Evolutionary conservation across 2,888 invertebrate species (phyloP).

Genomic region (Pseudanteris insignis): DNA sequence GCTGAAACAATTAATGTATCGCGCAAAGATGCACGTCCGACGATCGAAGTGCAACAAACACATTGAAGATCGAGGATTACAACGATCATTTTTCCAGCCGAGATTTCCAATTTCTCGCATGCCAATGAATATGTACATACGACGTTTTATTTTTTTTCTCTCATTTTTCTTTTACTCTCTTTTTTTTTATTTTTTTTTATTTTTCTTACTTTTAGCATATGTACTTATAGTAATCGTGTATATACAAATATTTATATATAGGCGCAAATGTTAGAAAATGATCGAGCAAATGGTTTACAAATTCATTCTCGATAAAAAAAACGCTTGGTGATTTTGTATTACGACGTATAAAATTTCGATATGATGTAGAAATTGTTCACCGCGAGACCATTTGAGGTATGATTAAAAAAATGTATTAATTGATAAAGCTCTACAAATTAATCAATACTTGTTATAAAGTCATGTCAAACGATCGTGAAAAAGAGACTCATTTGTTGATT

Average conservation of each 20-base stretch:
- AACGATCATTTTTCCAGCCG: slow-evolving; percentile 43
- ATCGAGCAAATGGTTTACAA: slow-evolving; percentile 34
- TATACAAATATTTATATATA: slow-evolving; percentile 46
- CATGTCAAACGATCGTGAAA: no score
- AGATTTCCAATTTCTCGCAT: slow-evolving; percentile 45
- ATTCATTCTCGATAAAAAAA: slow-evolving; percentile 30
- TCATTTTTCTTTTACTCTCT: slow-evolving; percentile 39
- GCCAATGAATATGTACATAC: slow-evolving; percentile 50
- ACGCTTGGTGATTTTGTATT: no score
- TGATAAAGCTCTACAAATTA: no score
- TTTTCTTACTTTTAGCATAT: slow-evolving; percentile 46
- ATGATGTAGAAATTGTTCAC: no score
- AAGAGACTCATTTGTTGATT: no score
- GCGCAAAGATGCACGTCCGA: slow-evolving; percentile 30
- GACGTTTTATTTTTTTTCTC: no score
- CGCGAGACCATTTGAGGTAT: no score
- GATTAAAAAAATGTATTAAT: no score
- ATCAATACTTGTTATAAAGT: no score
- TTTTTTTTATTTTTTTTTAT: no score
- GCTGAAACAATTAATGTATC: slow-evolving; percentile 31
- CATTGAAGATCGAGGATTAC: slow-evolving; percentile 30
- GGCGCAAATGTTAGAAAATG: slow-evolving; percentile 34
- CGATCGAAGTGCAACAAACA: slow-evolving; percentile 27
- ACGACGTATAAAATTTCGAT: no score
- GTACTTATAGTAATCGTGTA: slow-evolving; percentile 49